Evolutionary conservation across 2,888 invertebrate genomes (phyloP).

Genomic region (Parnassius smintheus): DNA sequence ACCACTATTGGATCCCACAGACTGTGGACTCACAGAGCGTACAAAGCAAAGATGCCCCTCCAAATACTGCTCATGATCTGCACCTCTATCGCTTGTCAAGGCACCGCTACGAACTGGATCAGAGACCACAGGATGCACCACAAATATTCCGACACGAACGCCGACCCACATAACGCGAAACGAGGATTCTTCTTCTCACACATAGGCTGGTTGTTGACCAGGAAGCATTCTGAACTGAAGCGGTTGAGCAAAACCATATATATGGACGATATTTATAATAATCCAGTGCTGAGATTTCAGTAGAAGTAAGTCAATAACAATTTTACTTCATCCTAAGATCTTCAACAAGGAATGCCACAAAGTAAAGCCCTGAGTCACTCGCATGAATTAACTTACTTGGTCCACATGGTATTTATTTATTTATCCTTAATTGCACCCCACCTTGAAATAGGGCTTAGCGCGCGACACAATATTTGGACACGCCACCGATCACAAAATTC

Average conservation of each 20-base stretch:
- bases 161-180: slow-evolving; percentile 6
- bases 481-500: too few relatives aligned
- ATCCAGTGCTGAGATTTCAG: too few relatives aligned
- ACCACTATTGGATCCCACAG: slow-evolving; percentile 3
- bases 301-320: too few relatives aligned
- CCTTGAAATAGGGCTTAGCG: too few relatives aligned
- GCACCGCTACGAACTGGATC: slow-evolving; percentile 2
- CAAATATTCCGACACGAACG: slow-evolving; percentile 11
- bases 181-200: slow-evolving; percentile 3
- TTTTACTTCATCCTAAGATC: too few relatives aligned
- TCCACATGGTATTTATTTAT: too few relatives aligned
- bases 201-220: background rate
- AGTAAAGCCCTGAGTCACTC: too few relatives aligned
- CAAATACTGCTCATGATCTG: slow-evolving; percentile 6
- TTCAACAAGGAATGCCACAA: too few relatives aligned
- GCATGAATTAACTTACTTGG: too few relatives aligned
- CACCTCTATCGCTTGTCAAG: background rate
- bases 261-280: too few relatives aligned
- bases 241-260: background rate
- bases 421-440: too few relatives aligned
- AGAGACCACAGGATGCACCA: slow-evolving; percentile 13
- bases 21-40: slow-evolving; percentile 1
- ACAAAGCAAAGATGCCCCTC: slow-evolving; percentile 6
- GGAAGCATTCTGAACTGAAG: slow-evolving; percentile 5
- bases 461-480: too few relatives aligned